These are phyloP conservation scores for Anas flavirostris DNA, from an alignment of 2,797 vertebrate species.

Conservation along the genomic window DNA sequence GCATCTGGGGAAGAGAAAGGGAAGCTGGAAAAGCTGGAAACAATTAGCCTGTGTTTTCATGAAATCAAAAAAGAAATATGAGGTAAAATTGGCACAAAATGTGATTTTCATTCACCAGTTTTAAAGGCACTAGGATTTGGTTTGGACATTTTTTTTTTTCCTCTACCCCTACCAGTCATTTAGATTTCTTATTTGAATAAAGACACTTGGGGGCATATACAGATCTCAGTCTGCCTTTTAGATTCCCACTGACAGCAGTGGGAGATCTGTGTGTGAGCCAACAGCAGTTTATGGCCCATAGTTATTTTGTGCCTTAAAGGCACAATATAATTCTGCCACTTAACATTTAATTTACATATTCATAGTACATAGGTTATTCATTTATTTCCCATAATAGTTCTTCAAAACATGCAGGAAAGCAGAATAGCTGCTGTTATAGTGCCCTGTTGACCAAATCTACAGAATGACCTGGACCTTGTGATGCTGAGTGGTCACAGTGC, in stretches of 20 bases:
- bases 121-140: neutral
- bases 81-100: neutral
- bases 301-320: constrained; percentile 33
- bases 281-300: neutral
- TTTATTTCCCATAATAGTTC: neutral
- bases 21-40: constrained; percentile 34
- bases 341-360: constrained; percentile 55
- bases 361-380: neutral
- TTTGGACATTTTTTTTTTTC: neutral
- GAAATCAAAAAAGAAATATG: neutral
- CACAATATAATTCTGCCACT: constrained; percentile 47
- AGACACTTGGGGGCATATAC: neutral
- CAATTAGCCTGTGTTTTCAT: constrained; percentile 2
- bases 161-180: neutral
- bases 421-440: neutral
- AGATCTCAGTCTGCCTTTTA: constrained; percentile 2
- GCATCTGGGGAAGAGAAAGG: neutral
- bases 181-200: constrained; percentile 30
- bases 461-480: neutral
- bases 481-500: neutral
- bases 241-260: constrained; percentile 49
- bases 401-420: neutral
- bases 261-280: constrained; percentile 46
- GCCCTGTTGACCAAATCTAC: neutral
- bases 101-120: constrained; percentile 29